phyloP scores from a whole-genome alignment of 2,113 vertebrate genomes.

The Ovibos moschatus region DNA sequence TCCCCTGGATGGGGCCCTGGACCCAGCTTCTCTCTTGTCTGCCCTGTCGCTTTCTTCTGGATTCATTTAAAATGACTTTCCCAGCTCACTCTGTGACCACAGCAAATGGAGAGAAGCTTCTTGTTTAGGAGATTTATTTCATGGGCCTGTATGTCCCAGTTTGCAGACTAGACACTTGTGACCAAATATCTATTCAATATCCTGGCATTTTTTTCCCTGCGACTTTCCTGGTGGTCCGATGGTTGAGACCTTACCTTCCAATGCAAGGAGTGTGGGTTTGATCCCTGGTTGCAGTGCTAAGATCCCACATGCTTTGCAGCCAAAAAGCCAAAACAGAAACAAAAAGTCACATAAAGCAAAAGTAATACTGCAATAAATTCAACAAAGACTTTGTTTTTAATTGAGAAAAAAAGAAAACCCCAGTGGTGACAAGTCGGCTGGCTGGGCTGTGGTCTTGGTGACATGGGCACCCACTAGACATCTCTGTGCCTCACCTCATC shows the following conservation, averaged over 20 bases:
- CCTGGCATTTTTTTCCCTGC: neutral
- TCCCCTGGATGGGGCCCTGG: slow-evolving; percentile 2
- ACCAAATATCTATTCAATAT: neutral
- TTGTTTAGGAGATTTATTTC: neutral
- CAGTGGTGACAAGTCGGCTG: neutral
- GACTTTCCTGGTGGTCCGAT: neutral
- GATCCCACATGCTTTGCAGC: neutral
- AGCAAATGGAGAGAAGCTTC: neutral
- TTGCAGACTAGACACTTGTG: neutral
- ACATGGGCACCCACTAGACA: neutral
- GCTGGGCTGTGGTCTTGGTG: neutral
- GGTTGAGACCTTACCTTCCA: neutral
- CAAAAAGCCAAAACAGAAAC: neutral
- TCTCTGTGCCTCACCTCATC: neutral
- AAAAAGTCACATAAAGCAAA: neutral
- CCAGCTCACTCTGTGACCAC: neutral
- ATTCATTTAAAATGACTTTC: neutral
- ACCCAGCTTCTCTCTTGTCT: neutral
- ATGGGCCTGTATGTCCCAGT: neutral
- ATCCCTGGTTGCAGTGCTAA: neutral
- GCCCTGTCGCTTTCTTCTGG: neutral
- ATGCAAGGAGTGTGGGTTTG: neutral
- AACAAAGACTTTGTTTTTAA: neutral
- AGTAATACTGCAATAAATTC: neutral
- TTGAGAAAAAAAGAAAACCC: neutral